Evolutionary conservation across 2,888 invertebrate species (phyloP), one percentile per base, ranked within the genome.

Genomic region (Perizoma affinitatum): DNA sequence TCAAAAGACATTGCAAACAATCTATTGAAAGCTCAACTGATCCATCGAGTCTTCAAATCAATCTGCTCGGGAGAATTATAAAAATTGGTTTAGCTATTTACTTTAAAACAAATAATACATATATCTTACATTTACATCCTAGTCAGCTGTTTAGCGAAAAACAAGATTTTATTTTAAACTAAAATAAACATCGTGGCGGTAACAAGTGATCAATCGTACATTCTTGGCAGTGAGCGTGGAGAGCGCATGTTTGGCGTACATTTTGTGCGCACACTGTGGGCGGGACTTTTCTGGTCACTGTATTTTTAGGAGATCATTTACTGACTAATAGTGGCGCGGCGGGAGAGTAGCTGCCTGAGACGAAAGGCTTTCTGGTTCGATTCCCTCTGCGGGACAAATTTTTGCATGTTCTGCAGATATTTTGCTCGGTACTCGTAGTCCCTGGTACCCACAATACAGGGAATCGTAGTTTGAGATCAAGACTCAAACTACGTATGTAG

Each of bases 211-310:
- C 78, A 79, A 80, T 79, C 71, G 74, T 54, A 68, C 78, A 84
- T 87, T 87, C 86, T 87, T 87, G 87, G 86, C 87, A 87, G 64
- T 71, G 52, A 59, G 46, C 58, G 66, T 51, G 58, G 55, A 67
- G 68, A 68, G 69, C 68, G 71, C 69, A 69, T 71, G 63, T 73
- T 71, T 70, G 60, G 64, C 61, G 63, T 60, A 61, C 66, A 58
- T 59, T 67, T 60, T 57, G 57, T 49, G 67, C 72, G 69, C 35
- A 45, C 4, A 34, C 54, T 7, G 64, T 64, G 62, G 60, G 58
- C 57, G 56, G 10, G 35, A 38, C 38, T 65, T 66, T 62, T 58
- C 49, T 61, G 54, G 47, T 66, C 61, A 66, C 66, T 65, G 65
- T 64, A 52, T 43, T 44, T 44, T 47, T n/a, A 58, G 22, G 40